Percentiles rank a stretch among this genome's conserved stretches.
Conservation (phyloP, 2,888 invertebrate genomes). For the Buathra laborator region DNA sequence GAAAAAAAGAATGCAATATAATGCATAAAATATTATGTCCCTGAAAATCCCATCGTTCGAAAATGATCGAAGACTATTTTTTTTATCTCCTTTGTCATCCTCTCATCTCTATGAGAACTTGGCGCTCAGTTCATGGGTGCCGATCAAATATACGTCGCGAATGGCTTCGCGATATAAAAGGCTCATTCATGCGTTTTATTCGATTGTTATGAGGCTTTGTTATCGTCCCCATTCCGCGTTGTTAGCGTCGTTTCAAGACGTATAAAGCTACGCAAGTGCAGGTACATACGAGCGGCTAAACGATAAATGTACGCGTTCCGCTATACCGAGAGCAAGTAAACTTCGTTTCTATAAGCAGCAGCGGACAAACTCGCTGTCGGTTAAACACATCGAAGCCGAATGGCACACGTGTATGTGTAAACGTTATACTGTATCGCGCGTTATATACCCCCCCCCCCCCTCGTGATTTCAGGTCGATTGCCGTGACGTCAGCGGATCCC, state of each 20-base stretch:
- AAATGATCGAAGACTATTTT: background rate
- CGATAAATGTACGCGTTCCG: conserved; percentile 36
- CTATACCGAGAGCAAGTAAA: background rate
- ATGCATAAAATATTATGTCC: background rate
- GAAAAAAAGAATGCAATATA: background rate
- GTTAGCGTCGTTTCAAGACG: conserved; percentile 38
- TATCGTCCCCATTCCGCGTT: conserved; percentile 28
- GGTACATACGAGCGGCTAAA: background rate
- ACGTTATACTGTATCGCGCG: conserved; percentile 61
- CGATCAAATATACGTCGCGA: conserved; percentile 16
- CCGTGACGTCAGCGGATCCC: conserved; percentile 82
- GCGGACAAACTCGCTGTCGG: conserved; percentile 17
- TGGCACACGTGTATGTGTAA: conserved; percentile 42
- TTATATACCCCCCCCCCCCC: conserved; percentile 64
- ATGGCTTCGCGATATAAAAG: conserved; percentile 35
- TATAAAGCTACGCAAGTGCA: conserved; percentile 19
- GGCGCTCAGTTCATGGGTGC: background rate
- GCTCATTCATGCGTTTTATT: conserved; percentile 42
- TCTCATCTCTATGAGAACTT: background rate
- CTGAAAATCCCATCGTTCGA: background rate
- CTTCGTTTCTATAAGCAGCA: conserved; percentile 28
- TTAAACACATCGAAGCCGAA: conserved; percentile 7
- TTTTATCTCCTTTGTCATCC: background rate
- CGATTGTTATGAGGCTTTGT: conserved; percentile 45
- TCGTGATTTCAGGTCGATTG: conserved; percentile 82